phyloP scores from a whole-genome alignment of 1,140 invertebrate genomes.

The Drosophila ironensis region DNA sequence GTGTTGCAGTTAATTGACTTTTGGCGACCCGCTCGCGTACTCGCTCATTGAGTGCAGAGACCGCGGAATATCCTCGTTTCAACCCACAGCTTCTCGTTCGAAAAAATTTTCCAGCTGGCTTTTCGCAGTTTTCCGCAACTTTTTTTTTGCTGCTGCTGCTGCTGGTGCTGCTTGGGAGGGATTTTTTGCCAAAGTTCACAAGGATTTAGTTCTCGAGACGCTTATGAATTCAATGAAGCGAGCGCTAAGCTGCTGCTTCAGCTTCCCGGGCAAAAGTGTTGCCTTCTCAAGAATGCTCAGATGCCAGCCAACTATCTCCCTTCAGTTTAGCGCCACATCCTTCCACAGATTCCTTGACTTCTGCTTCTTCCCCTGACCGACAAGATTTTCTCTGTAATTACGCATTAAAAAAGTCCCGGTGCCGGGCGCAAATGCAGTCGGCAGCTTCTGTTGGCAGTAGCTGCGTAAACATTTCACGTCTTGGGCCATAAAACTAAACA shows the following conservation, averaged over 20 bases:
- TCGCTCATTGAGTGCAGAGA: neutral
- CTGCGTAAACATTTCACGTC: slow-evolving; percentile 62
- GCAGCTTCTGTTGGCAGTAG: neutral
- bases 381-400: slow-evolving; percentile 69
- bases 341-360: too few relatives aligned
- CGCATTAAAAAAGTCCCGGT: slow-evolving; percentile 71
- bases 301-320: slow-evolving; percentile 19
- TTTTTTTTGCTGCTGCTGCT: too few relatives aligned
- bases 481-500: slow-evolving; percentile 72
- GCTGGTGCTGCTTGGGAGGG: neutral
- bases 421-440: slow-evolving; percentile 24
- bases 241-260: slow-evolving; percentile 65
- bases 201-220: slow-evolving; percentile 49
- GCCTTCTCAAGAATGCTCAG: slow-evolving; percentile 30
- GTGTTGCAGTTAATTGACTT: slow-evolving; percentile 77
- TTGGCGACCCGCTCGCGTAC: slow-evolving; percentile 49
- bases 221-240: slow-evolving; percentile 75
- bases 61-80: slow-evolving; percentile 29
- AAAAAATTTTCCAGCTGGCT: slow-evolving; percentile 16
- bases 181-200: slow-evolving; percentile 40
- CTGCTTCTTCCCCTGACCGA: slow-evolving; percentile 43
- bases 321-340: too few relatives aligned
- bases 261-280: too few relatives aligned
- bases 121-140: neutral
- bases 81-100: slow-evolving; percentile 36